Evolutionary conservation across 2,797 vertebrate genomes (phyloP).

Genomic region (Huso huso): DNA sequence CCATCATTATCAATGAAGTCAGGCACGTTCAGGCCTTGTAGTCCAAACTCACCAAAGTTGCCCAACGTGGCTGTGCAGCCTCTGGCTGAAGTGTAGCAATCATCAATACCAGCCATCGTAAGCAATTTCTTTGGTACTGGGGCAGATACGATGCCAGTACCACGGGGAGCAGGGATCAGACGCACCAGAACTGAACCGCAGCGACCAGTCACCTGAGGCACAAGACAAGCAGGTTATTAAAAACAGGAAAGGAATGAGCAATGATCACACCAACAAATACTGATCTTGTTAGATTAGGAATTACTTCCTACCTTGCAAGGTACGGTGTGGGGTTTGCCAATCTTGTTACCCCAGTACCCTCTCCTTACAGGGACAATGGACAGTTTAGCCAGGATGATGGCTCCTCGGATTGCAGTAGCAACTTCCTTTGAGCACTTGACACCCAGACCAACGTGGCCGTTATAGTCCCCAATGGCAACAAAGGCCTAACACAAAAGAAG

Average conservation of each 20-base stretch:
- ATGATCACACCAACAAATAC: no score
- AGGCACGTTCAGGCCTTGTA: no score
- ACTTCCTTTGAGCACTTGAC: conserved; percentile 98
- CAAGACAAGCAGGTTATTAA: no score
- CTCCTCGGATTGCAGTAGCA: conserved; percentile 91
- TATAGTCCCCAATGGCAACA: conserved; percentile 95
- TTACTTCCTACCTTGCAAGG: conserved; percentile 78
- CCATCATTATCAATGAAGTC: fast-evolving
- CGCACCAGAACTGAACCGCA: conserved; percentile 94
- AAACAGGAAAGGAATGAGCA: no score
- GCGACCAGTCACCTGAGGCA: conserved; percentile 77
- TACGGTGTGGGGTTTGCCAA: conserved; percentile 92
- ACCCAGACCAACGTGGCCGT: conserved; percentile 87
- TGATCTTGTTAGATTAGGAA: no score
- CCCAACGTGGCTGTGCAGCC: conserved; percentile 95
- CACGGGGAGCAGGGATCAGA: conserved; percentile 90
- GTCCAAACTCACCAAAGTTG: conserved; percentile 77
- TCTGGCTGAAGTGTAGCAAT: conserved; percentile 92
- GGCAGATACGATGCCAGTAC: conserved; percentile 91
- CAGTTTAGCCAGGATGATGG: conserved; percentile 92
- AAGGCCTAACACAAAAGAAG: conserved; percentile 65
- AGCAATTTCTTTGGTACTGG: conserved; percentile 93
- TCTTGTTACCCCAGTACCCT: conserved; percentile 98
- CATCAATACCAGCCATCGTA: conserved; percentile 95
- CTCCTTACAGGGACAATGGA: conserved; percentile 90